Conservation (phyloP, 2,888 invertebrate species). For the Nymphalis c-album region DNA sequence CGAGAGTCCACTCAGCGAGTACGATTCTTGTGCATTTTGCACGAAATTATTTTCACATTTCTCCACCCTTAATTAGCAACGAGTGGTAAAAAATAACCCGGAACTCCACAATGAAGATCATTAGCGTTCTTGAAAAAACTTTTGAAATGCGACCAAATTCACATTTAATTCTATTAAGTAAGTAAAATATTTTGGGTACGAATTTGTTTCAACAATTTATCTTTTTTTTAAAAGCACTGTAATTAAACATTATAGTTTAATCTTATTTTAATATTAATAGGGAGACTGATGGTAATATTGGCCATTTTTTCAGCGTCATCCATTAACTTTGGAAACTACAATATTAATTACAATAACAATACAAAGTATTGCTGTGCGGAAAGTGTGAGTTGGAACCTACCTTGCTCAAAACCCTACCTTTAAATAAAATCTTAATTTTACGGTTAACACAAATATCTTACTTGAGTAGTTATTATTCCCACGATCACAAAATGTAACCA, state of each 20-base stretch:
- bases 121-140: conserved; percentile 49
- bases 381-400: too few relatives aligned
- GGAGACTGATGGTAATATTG: too few relatives aligned
- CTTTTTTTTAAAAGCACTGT: too few relatives aligned
- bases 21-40: conserved; percentile 18
- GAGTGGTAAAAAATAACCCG: conserved; percentile 51
- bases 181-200: conserved; percentile 18
- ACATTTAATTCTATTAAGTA: conserved; percentile 60
- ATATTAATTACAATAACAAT: too few relatives aligned
- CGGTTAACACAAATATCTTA: conserved; percentile 46
- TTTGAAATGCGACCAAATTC: conserved; percentile 61
- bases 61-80: conserved; percentile 40
- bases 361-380: not conserved
- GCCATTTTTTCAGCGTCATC: too few relatives aligned
- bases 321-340: too few relatives aligned
- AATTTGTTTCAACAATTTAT: not conserved
- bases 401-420: too few relatives aligned
- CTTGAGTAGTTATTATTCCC: not conserved
- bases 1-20: conserved; percentile 10
- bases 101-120: conserved; percentile 57
- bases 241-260: too few relatives aligned
- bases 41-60: conserved; percentile 32
- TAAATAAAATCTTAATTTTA: too few relatives aligned
- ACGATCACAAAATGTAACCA: conserved; percentile 1
- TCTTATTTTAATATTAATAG: too few relatives aligned